These are phyloP conservation scores for Epirrita christyi DNA, from an alignment of 2,888 invertebrate genomes.

Conservation along the genomic window DNA sequence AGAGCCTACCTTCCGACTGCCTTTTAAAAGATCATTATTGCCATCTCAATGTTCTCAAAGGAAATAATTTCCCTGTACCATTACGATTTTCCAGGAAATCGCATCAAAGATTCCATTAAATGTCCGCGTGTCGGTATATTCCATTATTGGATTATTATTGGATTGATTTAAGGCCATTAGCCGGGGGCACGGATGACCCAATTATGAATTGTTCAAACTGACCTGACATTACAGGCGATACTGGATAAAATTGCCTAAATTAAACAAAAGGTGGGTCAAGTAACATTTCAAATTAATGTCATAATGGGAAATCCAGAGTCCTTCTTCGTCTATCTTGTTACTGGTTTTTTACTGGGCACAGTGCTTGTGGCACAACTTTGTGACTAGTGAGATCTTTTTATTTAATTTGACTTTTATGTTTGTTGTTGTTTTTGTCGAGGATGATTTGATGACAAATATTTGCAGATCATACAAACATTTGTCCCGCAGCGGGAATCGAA, in stretches of 20 bases:
- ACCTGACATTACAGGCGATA: constrained; percentile 14
- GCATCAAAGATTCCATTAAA: constrained; percentile 46
- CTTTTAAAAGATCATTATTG: background rate
- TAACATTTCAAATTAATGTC: background rate
- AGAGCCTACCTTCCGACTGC: background rate
- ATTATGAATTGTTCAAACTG: constrained; percentile 29
- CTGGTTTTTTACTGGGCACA: too few relatives aligned
- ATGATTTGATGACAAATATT: too few relatives aligned
- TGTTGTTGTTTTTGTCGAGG: too few relatives aligned
- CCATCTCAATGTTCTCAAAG: background rate
- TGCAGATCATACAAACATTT: too few relatives aligned
- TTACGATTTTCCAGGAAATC: constrained; percentile 35
- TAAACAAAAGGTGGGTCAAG: background rate
- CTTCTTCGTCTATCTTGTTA: too few relatives aligned
- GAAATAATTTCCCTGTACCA: constrained; percentile 2
- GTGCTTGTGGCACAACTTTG: too few relatives aligned
- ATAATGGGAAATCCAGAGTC: too few relatives aligned
- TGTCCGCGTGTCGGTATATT: constrained; percentile 43
- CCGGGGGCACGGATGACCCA: constrained; percentile 35
- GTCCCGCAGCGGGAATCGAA: too few relatives aligned
- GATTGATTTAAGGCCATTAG: constrained; percentile 52
- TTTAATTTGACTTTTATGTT: too few relatives aligned
- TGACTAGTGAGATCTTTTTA: too few relatives aligned
- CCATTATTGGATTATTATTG: constrained; percentile 38
- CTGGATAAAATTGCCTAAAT: background rate